Base-by-base conservation (phyloP, 2,113 vertebrate species). In the Hydrolagus affinis region DNA sequence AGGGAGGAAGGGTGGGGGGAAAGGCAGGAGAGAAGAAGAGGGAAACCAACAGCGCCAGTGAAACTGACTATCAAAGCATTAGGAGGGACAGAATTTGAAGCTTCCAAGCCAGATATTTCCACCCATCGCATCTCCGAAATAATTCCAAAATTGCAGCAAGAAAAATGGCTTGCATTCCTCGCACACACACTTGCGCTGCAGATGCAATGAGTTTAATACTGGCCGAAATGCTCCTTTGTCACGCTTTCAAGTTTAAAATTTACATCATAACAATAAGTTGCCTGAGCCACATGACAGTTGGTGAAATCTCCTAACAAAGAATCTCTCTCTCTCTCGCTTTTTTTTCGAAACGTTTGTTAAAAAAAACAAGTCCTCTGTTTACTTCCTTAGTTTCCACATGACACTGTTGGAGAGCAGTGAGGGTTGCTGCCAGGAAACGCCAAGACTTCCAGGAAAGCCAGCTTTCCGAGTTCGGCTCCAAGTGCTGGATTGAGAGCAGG, bases 281-380 rank as follows among this genome's bases (percentile, higher is more conserved):
- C 2, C 25, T 68, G 78, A 66, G 19, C 28, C 25, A 28, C 60
- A 68, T 28, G 44, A 44, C 44, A 1, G 44, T 44, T 44, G 44
- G 57, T 21, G 60, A 23, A 83, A 66, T 83, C 60, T 17, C 60
- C 11, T 66, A 64, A 66, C 62, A 83, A 83, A 62, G 62, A 83
- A 15, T 30, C 62, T 83, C 64, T 83, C 32, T 64, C 66, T 68
- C 78, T 83, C n/a, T n/a, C n/a, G n/a, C n/a, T n/a, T n/a, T n/a
- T n/a, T n/a, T n/a, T 11, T 28, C 66, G 44, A 44, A 44, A 44
- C 44, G 6, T 44, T 44, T 44, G 1, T 44, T 44, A 3, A 6
- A 44, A 44, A 44, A 44, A 44, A 44, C 9, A 66, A 68, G 28
- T 28, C 60, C 10, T 4, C 2, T 28, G 62, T 83, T 83, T 83